Evolutionary conservation across 2,797 vertebrate species (phyloP).

Genomic region (Mastacembelus armatus): DNA sequence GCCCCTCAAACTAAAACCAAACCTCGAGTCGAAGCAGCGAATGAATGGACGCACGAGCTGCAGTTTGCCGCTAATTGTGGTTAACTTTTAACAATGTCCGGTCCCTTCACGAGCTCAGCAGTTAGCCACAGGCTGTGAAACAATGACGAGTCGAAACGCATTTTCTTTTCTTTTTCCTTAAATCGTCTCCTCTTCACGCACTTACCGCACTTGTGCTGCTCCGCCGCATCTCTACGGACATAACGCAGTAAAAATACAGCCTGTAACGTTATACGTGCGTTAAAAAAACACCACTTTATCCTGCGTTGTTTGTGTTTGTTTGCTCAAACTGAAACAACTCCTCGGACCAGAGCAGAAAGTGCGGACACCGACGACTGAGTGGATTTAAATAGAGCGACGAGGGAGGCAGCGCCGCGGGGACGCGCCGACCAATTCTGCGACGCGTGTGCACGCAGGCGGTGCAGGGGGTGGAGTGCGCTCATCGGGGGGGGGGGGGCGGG

Average conservation of each 20-base stretch:
- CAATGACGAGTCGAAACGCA: slow-evolving; percentile 35
- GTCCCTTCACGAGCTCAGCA: not conserved
- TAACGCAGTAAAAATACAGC: not conserved
- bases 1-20: not conserved
- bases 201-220: slow-evolving; percentile 74
- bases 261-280: not conserved
- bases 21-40: slow-evolving; percentile 23
- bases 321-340: too few relatives aligned
- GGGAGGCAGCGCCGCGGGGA: slow-evolving; percentile 45
- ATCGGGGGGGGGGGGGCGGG: not conserved
- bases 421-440: slow-evolving; percentile 58
- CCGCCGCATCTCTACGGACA: slow-evolving; percentile 75
- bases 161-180: too few relatives aligned
- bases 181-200: not conserved
- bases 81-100: not conserved
- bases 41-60: not conserved
- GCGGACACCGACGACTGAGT: slow-evolving; percentile 45
- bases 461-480: slow-evolving; percentile 26
- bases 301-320: too few relatives aligned
- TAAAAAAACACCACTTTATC: too few relatives aligned
- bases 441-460: slow-evolving; percentile 7
- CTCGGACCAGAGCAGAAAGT: slow-evolving; percentile 39
- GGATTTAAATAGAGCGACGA: slow-evolving; percentile 74
- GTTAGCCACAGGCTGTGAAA: slow-evolving; percentile 41
- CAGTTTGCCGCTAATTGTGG: not conserved